Conservation (phyloP, 2,888 invertebrate genomes). For the Sepiola atlantica region DNA sequence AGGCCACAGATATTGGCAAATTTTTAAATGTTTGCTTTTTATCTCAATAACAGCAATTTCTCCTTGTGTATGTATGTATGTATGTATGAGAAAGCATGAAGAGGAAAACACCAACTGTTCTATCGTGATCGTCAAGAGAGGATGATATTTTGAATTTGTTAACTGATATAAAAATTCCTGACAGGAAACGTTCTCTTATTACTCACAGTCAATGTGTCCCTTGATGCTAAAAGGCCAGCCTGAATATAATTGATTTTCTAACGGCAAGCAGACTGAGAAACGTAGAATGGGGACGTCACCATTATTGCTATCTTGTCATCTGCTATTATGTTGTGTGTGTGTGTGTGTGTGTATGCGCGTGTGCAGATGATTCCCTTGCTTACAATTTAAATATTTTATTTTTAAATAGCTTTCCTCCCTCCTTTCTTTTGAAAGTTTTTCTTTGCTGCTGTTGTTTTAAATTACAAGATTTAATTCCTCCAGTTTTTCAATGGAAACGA, state of each 20-base stretch:
- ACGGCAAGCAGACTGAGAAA: not conserved
- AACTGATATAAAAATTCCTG: not conserved
- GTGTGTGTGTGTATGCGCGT: not conserved
- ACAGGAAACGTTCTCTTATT: not conserved
- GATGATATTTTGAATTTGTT: not conserved
- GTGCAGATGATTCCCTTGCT: not conserved
- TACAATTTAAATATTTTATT: not conserved
- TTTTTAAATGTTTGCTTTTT: not conserved
- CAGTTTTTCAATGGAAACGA: not conserved
- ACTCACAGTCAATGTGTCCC: slow-evolving; percentile 1
- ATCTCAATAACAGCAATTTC: slow-evolving; percentile 32
- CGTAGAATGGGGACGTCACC: not conserved
- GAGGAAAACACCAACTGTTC: not conserved
- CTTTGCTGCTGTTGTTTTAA: not conserved
- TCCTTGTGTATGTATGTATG: not conserved
- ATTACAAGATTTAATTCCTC: not conserved
- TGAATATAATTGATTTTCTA: slow-evolving; percentile 32
- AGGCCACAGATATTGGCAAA: not conserved
- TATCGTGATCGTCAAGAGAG: not conserved
- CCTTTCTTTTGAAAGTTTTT: not conserved
- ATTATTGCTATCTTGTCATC: not conserved
- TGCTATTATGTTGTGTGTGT: not conserved
- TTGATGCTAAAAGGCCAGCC: not conserved
- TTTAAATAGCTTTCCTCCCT: not conserved
- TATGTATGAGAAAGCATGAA: not conserved